Percentiles rank a stretch among this genome's conserved stretches.
Evolutionary conservation across 2,797 vertebrate species (phyloP).

Genomic region (Anguilla marmorata): DNA sequence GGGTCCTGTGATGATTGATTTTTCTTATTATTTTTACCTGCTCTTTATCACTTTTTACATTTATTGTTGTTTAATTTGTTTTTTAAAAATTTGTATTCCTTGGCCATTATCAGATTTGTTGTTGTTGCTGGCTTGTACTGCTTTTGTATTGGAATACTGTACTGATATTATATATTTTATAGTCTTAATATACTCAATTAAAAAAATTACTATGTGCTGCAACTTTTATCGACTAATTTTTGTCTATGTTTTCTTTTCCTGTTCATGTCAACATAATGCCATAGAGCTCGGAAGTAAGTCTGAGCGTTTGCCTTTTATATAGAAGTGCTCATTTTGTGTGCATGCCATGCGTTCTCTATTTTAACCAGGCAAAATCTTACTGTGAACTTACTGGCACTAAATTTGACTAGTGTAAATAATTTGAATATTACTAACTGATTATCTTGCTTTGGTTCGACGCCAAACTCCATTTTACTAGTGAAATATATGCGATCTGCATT

Average conservation of each 20-base stretch:
- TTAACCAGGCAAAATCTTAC: conserved; percentile 76
- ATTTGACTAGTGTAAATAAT: conserved; percentile 59
- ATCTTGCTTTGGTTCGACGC: conserved; percentile 70
- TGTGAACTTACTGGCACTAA: not conserved
- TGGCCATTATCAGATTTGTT: not conserved
- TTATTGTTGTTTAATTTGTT: not conserved
- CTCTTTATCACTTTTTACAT: not conserved
- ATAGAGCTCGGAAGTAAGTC: conserved; percentile 99
- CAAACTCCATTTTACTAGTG: conserved; percentile 98
- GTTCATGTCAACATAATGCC: conserved; percentile 93
- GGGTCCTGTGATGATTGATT: not conserved
- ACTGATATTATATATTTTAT: not conserved
- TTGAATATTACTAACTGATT: conserved; percentile 58
- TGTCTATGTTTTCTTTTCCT: conserved; percentile 97
- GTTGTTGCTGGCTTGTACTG: not conserved
- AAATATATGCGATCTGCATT: conserved; percentile 79
- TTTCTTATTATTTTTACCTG: not conserved
- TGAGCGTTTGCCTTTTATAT: conserved; percentile 81
- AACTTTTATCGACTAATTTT: conserved; percentile 84
- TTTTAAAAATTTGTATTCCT: not conserved
- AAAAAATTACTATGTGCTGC: not conserved
- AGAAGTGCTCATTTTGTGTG: conserved; percentile 90
- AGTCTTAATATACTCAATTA: too few species aligned
- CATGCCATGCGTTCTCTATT: conserved; percentile 90
- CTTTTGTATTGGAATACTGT: not conserved